phyloP scores from a whole-genome alignment of 2,888 invertebrate species.

The Drosophila paranaensis region DNA sequence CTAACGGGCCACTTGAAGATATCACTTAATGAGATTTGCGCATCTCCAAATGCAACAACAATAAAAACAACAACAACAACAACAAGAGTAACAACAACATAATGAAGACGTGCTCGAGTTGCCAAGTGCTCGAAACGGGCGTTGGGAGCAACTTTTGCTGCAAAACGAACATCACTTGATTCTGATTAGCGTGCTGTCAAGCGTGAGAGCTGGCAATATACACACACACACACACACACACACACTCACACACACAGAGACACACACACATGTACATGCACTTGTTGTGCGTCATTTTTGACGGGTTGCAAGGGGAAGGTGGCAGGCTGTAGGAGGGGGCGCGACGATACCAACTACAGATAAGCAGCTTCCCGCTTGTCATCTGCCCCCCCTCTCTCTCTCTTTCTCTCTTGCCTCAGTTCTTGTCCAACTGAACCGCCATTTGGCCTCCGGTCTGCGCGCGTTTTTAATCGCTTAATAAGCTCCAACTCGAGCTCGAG shows the following conservation, averaged over 20 bases:
- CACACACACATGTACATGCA: slow-evolving; percentile 29
- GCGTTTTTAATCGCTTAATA: slow-evolving; percentile 73
- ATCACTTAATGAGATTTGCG: slow-evolving; percentile 84
- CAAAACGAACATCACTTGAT: slow-evolving; percentile 80
- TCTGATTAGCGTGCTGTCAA: slow-evolving; percentile 84
- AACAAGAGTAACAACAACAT: slow-evolving; percentile 29
- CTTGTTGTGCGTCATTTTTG: slow-evolving; percentile 59
- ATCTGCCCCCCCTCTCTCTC: neutral
- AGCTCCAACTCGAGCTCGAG: slow-evolving; percentile 48
- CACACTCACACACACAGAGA: slow-evolving; percentile 32
- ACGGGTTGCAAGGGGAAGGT: slow-evolving; percentile 16
- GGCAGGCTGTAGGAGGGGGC: neutral
- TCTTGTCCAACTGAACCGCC: slow-evolving; percentile 44
- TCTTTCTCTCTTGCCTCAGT: slow-evolving; percentile 16
- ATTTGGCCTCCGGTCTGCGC: slow-evolving; percentile 54
- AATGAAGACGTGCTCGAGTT: slow-evolving; percentile 78
- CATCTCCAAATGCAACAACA: slow-evolving; percentile 75
- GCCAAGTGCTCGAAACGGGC: slow-evolving; percentile 64
- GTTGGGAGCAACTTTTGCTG: slow-evolving; percentile 52
- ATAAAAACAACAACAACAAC: slow-evolving; percentile 7
- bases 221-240: slow-evolving; percentile 29
- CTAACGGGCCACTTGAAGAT: slow-evolving; percentile 82
- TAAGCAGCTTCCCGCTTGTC: slow-evolving; percentile 47
- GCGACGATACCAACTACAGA: slow-evolving; percentile 69
- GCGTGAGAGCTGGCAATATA: slow-evolving; percentile 75